phyloP scores from a whole-genome alignment of 2,888 invertebrate species.

The Melieria omissa region DNA sequence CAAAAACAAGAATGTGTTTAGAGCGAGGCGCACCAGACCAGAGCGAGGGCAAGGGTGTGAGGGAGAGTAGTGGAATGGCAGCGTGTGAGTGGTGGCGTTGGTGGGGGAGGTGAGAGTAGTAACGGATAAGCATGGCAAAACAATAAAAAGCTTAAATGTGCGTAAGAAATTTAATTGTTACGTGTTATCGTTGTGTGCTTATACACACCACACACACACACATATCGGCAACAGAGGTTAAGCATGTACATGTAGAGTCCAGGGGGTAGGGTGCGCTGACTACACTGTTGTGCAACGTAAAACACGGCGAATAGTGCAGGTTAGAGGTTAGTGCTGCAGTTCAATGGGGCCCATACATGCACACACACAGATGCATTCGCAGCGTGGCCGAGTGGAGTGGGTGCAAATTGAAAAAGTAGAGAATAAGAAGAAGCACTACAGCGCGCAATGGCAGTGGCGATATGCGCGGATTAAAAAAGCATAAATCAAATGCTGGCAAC shows the following conservation, averaged over 20 bases:
- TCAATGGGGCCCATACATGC: background rate
- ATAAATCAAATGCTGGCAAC: conserved; percentile 14
- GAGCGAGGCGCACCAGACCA: too few species aligned
- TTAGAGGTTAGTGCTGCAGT: background rate
- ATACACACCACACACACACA: too few species aligned
- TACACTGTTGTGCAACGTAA: too few species aligned
- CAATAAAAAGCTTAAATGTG: conserved; percentile 11
- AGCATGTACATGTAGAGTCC: too few species aligned
- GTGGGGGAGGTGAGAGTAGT: background rate
- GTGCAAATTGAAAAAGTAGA: too few species aligned
- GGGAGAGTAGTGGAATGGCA: background rate
- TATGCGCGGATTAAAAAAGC: conserved; percentile 2
- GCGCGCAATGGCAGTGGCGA: background rate
- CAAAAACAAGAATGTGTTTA: too few species aligned
- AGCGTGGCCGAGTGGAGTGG: too few species aligned
- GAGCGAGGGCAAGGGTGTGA: too few species aligned
- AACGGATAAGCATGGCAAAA: background rate
- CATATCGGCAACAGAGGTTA: too few species aligned
- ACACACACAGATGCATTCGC: conserved; percentile 12
- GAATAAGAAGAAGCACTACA: too few species aligned
- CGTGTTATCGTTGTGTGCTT: conserved; percentile 13
- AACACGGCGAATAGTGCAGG: background rate
- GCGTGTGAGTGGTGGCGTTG: conserved; percentile 5
- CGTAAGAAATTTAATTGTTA: conserved; percentile 29
- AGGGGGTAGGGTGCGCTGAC: too few species aligned